Base-by-base conservation (phyloP, 1,140 invertebrate species). In the Drosophila miranda region DNA sequence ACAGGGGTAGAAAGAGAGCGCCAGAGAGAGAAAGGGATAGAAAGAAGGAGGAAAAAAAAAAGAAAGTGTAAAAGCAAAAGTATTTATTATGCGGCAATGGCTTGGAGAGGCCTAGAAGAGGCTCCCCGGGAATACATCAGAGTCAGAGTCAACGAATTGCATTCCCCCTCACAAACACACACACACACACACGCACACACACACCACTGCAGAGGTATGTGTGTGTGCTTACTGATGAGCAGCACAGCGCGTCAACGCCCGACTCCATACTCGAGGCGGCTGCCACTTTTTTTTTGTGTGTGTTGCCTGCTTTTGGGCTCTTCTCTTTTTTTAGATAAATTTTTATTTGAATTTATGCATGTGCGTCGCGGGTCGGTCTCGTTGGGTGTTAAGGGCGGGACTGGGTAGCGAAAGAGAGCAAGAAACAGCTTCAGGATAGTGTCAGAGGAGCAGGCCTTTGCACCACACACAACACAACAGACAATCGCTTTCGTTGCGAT, bases 21-120 rank as follows among this genome's bases (percentile, higher is more conserved):
- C 16, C 16, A 46, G 21, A 45, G 42, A 57, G 13, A 46, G 38
- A 53, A 41, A 57, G n/a, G 53, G 48, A 38, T 3, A 23, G 11
- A 28, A 16, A 50, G 19, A n/a, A 46, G 59, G 6, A 9, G 16
- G 4, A 11, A 23, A 56, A 81, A 81, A 80, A 82, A 82, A 83
- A 77, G 79, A 82, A 82, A 82, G 79, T 82, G 81, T 84, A 84
- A 84, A 80, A 86, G 81, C 81, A 86, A 84, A 84, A 86, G 80
- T 86, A 86, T 84, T 86, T 84, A 74, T 73, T 70, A 69, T 80
- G 76, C 76, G 62, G 68, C 79, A 83, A 83, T 67, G 75, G 75
- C 76, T 72, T 60, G 78, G 49, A 63, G 59, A 60, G 54, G 57
- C 69, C 62, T 62, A 69, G 50, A 69, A 69, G 66, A 69, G 62